phyloP scores from a whole-genome alignment of 2,113 vertebrate species.

The Passer domesticus region DNA sequence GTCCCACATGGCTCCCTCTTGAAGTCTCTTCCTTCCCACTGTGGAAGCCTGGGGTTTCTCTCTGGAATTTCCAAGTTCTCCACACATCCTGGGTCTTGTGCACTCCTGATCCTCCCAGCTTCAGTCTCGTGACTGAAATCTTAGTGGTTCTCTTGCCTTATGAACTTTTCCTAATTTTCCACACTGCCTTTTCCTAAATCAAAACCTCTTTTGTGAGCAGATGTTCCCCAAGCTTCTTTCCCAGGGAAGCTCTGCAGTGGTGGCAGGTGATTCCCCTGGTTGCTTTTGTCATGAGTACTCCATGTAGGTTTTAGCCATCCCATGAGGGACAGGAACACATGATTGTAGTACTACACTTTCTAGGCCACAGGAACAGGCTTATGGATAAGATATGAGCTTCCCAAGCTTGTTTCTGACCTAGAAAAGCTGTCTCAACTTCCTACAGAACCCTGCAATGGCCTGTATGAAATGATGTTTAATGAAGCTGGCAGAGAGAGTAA shows the following conservation, averaged over 20 bases:
- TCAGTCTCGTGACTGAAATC: not conserved
- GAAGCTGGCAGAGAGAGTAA: constrained; percentile 56
- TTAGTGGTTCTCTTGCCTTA: not conserved
- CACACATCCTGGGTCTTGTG: not conserved
- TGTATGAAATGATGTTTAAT: constrained; percentile 57
- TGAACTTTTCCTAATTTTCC: not conserved
- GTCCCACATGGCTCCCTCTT: not conserved
- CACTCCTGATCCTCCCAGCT: not conserved
- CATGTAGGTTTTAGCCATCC: not conserved
- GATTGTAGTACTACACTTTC: not conserved
- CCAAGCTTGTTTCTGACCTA: constrained; percentile 56
- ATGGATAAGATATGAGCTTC: constrained; percentile 29
- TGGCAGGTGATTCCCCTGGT: not conserved
- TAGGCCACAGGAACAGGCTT: not conserved
- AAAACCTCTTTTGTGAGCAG: not conserved
- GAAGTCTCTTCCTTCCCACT: not conserved
- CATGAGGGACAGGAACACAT: not conserved
- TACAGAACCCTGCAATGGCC: constrained; percentile 26
- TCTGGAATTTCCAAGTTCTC: not conserved
- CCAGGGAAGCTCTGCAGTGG: not conserved
- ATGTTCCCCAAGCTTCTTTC: not conserved
- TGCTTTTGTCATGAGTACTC: not conserved
- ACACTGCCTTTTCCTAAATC: not conserved
- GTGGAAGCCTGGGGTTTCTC: not conserved
- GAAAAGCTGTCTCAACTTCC: constrained; percentile 50